Evolutionary conservation across 2,888 invertebrate genomes (phyloP).

Genomic region (Lasiommata megera): DNA sequence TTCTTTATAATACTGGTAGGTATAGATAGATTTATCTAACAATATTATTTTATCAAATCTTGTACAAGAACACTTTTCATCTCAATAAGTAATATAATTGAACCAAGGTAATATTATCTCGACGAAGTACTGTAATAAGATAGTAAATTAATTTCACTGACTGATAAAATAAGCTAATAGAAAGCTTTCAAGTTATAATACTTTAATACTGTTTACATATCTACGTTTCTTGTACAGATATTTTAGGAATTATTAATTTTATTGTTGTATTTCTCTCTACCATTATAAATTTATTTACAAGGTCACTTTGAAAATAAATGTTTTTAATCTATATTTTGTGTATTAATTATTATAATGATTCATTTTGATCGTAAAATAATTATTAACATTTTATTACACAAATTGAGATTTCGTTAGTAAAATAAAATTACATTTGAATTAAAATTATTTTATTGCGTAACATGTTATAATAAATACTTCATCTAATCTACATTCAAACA

Average conservation of each 20-base stretch:
- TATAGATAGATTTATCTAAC: not conserved
- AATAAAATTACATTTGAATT: no score
- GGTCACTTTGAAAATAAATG: not conserved
- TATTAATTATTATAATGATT: no score
- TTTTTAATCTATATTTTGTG: no score
- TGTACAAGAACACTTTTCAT: not conserved
- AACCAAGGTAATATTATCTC: not conserved
- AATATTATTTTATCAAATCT: not conserved
- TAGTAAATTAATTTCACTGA: not conserved
- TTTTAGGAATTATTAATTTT: not conserved
- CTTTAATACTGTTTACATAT: not conserved
- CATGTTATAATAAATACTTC: no score
- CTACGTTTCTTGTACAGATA: slow-evolving; percentile 3
- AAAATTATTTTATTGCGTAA: no score
- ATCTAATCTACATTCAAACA: no score
- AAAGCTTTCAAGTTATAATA: not conserved
- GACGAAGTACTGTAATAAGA: not conserved
- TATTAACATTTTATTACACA: no score
- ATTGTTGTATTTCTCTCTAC: not conserved
- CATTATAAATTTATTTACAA: not conserved
- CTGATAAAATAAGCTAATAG: not conserved
- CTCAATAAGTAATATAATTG: not conserved
- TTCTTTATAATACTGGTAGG: not conserved
- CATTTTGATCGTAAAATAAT: no score
- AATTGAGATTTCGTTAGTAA: no score